Evolutionary conservation across 1,140 invertebrate species (phyloP), one percentile per base, ranked within the genome.

Genomic region (Leptinotarsa lineolata): DNA sequence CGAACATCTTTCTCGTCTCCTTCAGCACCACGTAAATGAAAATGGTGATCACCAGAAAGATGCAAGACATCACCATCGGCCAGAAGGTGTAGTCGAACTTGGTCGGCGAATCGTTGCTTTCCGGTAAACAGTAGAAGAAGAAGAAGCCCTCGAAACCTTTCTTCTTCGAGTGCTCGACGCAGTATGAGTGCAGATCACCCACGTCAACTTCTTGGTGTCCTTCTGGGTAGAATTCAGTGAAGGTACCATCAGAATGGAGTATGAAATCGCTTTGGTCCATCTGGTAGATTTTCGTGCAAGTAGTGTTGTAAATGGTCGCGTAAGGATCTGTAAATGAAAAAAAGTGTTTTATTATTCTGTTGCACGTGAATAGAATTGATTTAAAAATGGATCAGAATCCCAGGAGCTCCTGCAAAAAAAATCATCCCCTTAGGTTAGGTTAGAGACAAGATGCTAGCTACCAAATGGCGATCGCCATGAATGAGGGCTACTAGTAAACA

Each of bases 31-130:
- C 66, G 68, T 86, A 86, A 3, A 86, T 78, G 0, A 82, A 13
- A 4, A 86, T 74, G 1, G 84, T 83, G 15, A 85, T 20, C 1
- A 83, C 6, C 16, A 86, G 48, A 64, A 84, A 85, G 6, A 85
- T 70, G 3, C 76, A 79, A 0, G 85, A 86, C 1, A 83, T n/a
- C 24, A 82, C 74, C 45, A 78, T 79, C 1, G 77, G 72, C 78
- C 80, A 80, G 39, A 75, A 59, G 20, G 77, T 78, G 16, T 72
- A 72, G 6, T 54, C 11, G 59, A 81, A 79, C 48, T 81, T 81
- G 20, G 48, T 54, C 1, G 68, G 44, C 30, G 11, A 39, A 2
- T 39, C 30, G 8, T 54, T 8, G 0, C 20, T 18, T 20, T 72
- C 46, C 6, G n/a, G 21, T 16, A 72, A 69, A 46, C 77, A 74